A percentile compares a stretch with the other conserved stretches of the same genome.
Evolutionary conservation across 2,797 vertebrate species (phyloP).

Genomic region (Capromys pilorides): DNA sequence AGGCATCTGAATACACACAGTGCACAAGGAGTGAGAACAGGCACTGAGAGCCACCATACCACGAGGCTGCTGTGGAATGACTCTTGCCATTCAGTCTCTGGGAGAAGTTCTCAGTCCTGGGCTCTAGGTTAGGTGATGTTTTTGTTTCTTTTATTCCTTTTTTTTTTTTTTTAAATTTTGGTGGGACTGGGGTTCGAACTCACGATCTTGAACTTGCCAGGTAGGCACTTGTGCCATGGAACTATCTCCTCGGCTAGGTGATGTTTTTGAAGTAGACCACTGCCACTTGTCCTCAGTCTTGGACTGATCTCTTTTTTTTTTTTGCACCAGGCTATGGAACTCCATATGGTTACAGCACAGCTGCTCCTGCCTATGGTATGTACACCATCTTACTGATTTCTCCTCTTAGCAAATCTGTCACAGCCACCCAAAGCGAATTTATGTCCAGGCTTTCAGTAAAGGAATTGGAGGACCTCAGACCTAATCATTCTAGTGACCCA

Average conservation of each 20-base stretch:
- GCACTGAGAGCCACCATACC: background rate
- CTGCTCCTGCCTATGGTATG: slow-evolving; percentile 98
- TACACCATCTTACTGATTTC: slow-evolving; percentile 80
- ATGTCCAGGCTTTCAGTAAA: slow-evolving; percentile 76
- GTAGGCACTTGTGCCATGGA: no score
- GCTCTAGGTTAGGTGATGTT: no score
- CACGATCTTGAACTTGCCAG: no score
- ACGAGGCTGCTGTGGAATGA: background rate
- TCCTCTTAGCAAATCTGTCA: slow-evolving; percentile 62
- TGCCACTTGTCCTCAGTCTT: slow-evolving; percentile 30
- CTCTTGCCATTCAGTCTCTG: background rate
- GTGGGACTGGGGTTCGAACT: no score
- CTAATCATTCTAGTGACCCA: slow-evolving; percentile 79
- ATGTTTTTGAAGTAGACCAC: background rate
- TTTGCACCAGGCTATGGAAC: slow-evolving; percentile 93
- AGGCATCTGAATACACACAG: background rate
- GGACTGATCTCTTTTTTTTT: slow-evolving; percentile 61
- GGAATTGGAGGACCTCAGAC: slow-evolving; percentile 80
- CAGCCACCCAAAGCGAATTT: slow-evolving; percentile 78
- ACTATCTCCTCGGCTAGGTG: background rate
- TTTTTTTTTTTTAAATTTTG: no score
- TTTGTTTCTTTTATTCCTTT: no score
- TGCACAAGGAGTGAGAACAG: background rate
- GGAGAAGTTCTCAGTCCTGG: background rate
- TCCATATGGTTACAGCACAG: slow-evolving; percentile 96